Evolutionary conservation across 2,888 invertebrate species (phyloP).

Genomic region (Microchrysa polita): DNA sequence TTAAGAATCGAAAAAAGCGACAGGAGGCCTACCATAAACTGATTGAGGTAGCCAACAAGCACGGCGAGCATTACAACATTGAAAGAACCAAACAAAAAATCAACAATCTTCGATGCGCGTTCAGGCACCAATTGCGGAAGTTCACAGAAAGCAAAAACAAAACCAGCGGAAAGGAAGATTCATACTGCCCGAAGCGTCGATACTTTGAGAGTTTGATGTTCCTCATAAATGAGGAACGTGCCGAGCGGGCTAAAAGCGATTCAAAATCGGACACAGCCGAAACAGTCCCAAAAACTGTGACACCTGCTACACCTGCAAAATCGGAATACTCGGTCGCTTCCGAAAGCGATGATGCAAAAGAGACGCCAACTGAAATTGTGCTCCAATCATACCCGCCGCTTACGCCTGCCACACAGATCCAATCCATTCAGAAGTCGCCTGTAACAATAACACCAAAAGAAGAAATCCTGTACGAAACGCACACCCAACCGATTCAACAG

Average conservation of each 20-base stretch:
- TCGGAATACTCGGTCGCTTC: constrained; percentile 47
- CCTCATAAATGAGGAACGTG: constrained; percentile 61
- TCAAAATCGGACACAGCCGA: constrained; percentile 54
- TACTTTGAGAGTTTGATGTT: constrained; percentile 64
- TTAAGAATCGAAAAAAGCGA: constrained; percentile 60
- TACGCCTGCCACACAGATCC: background rate
- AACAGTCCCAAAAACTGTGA: constrained; percentile 51
- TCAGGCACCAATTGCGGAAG: constrained; percentile 62
- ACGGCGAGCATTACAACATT: constrained; percentile 63
- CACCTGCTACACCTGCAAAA: constrained; percentile 42
- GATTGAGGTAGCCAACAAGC: constrained; percentile 62
- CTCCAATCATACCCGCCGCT: background rate
- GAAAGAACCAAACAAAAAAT: constrained; percentile 64
- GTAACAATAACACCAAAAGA: constrained; percentile 14
- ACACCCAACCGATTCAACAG: constrained; percentile 33
- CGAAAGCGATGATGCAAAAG: constrained; percentile 40
- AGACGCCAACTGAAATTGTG: constrained; percentile 25
- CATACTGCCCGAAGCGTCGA: constrained; percentile 61
- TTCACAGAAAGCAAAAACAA: constrained; percentile 61
- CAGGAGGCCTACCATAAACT: constrained; percentile 63
- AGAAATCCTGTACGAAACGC: constrained; percentile 47
- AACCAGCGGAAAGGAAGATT: constrained; percentile 61
- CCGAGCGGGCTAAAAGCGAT: constrained; percentile 53
- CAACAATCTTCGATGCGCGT: constrained; percentile 63
- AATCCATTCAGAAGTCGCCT: background rate